Conservation (phyloP, 2,888 invertebrate species). For the Drosophila robusta region DNA sequence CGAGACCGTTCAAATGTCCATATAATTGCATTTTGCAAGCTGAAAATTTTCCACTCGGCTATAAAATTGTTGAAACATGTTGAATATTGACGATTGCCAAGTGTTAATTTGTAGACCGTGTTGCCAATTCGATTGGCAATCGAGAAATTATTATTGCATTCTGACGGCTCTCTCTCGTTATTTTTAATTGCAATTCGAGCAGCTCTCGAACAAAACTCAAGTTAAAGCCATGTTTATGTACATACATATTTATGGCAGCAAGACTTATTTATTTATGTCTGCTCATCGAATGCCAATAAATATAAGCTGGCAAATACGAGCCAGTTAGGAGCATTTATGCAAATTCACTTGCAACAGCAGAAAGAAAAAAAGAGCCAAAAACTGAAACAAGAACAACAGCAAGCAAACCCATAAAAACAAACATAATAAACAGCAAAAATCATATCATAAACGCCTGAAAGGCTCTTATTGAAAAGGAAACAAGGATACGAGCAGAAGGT, state of each 20-base stretch:
- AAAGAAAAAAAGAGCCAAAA: neutral
- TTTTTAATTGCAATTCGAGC: slow-evolving; percentile 67
- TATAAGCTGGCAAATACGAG: slow-evolving; percentile 15
- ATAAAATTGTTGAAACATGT: slow-evolving; percentile 28
- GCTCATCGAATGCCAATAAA: slow-evolving; percentile 29
- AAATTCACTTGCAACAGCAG: slow-evolving; percentile 14
- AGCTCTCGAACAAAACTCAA: neutral
- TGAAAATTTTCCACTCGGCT: neutral
- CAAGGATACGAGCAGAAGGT: neutral
- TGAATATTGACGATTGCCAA: slow-evolving; percentile 22
- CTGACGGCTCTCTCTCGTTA: slow-evolving; percentile 33
- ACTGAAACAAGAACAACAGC: neutral
- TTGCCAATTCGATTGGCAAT: slow-evolving; percentile 54
- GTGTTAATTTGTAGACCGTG: slow-evolving; percentile 57
- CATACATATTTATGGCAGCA: slow-evolving; percentile 8
- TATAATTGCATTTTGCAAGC: slow-evolving; percentile 38
- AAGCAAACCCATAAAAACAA: slow-evolving; percentile 10
- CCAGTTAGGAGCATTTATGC: slow-evolving; percentile 19
- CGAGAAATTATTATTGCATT: slow-evolving; percentile 56
- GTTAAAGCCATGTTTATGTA: slow-evolving; percentile 17
- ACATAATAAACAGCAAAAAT: slow-evolving; percentile 24
- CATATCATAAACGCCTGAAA: slow-evolving; percentile 18
- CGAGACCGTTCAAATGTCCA: slow-evolving; percentile 19
- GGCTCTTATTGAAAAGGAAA: neutral
- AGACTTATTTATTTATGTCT: slow-evolving; percentile 31